A percentile compares a stretch with the other conserved stretches of the same genome.
phyloP scores from a whole-genome alignment of 2,888 invertebrate species.

The Lycaena phlaeas region DNA sequence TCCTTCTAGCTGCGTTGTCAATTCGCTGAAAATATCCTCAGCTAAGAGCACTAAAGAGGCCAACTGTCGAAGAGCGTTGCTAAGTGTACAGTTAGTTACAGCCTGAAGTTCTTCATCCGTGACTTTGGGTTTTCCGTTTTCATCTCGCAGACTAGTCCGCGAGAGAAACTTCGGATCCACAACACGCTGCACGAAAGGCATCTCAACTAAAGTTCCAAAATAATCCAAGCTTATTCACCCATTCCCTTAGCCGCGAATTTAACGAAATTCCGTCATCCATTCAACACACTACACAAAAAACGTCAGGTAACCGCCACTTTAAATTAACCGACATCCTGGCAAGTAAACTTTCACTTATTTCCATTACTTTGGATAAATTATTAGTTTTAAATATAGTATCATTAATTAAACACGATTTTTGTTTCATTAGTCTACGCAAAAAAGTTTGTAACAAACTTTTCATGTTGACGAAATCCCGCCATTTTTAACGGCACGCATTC shows the following conservation, averaged over 20 bases:
- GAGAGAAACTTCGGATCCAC: constrained; percentile 88
- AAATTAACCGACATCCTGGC: constrained; percentile 71
- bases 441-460: constrained; percentile 61
- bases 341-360: constrained; percentile 51
- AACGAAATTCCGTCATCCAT: constrained; percentile 63
- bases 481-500: constrained; percentile 29
- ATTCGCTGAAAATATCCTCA: constrained; percentile 88
- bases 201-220: constrained; percentile 59
- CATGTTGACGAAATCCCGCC: constrained; percentile 35
- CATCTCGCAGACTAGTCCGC: constrained; percentile 75
- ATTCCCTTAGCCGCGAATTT: constrained; percentile 57
- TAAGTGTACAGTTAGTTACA: constrained; percentile 88
- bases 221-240: constrained; percentile 54
- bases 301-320: constrained; percentile 73
- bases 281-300: constrained; percentile 71
- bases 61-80: constrained; percentile 87
- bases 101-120: constrained; percentile 86
- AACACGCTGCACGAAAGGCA: constrained; percentile 91
- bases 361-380: constrained; percentile 11
- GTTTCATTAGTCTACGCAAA: constrained; percentile 32
- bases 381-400: constrained; percentile 17
- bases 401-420: constrained; percentile 26
- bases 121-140: constrained; percentile 72
- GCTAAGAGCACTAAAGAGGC: constrained; percentile 88
- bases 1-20: constrained; percentile 81